Base-by-base conservation (phyloP, 2,113 vertebrate species). In the Oreochromis tanganicae region DNA sequence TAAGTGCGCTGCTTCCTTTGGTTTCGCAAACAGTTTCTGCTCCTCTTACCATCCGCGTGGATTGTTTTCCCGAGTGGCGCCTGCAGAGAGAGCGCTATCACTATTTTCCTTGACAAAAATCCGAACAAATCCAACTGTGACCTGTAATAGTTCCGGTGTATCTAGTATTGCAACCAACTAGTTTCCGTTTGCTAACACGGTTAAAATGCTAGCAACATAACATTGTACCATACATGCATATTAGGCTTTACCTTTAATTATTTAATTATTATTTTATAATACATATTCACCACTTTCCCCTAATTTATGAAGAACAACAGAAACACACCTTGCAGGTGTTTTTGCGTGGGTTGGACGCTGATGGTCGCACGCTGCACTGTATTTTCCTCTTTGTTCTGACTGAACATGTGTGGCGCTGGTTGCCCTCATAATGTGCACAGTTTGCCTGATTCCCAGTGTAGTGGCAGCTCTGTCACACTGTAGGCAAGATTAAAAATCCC, bases 1-100 rank as follows among this genome's bases (percentile, higher is more conserved):
- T 99, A 85, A 98, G 98, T 97, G 6, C 4, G 4, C 19, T 6
- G 43, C 13, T 66, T 3, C 11, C 29, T 63, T 12, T 43, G 10
- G 1, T 48, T 46, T 29, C n/a, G 12, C 21, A 21, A 21, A 21
- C 21, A 21, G 21, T 21, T 21, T 21, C 12, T 56, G 21, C 11
- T 48, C 41, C 16, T 16, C 41, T 75, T 48, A 75, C 24, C 24
- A 48, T 4, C 38, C 9, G 68, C 5, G 19, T 71, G 11, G n/a
- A 71, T 6, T 43, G 16, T 43, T 21, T 24, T 4, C 9, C 52
- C 9, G 8, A 5, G 52, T 27, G 21, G 55, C 21, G 11, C 55
- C 41, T 29, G 24, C 43, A 29, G 68, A 11, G 14, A 32, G 17
- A 78, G 73, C 46, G 4, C 1, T 3, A 16, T 19, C 17, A 75